Percentiles rank a stretch among this genome's conserved stretches.
These are phyloP conservation scores for Papilio dardanus DNA, from an alignment of 1,140 invertebrate species.

Conservation along the genomic window DNA sequence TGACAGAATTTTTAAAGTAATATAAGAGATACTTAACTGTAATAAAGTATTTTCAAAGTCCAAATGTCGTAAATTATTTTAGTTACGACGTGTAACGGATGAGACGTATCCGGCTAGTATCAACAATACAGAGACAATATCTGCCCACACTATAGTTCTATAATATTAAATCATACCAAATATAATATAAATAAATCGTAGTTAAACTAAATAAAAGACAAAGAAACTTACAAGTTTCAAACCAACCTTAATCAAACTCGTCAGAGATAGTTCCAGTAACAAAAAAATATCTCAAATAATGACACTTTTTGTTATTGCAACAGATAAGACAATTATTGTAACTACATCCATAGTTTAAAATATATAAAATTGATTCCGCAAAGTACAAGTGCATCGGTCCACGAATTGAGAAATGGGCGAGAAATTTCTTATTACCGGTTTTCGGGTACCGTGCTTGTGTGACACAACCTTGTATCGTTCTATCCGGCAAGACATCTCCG, in stretches of 20 bases:
- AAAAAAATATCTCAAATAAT: too few species aligned
- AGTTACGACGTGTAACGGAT: background rate
- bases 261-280: too few species aligned
- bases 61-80: background rate
- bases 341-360: background rate
- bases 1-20: too few species aligned
- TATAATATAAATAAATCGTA: background rate
- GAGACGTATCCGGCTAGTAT: background rate
- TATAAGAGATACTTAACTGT: too few species aligned
- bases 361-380: background rate
- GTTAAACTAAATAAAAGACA: too few species aligned
- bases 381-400: background rate
- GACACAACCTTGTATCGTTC: slow-evolving; percentile 21
- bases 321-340: background rate
- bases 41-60: too few species aligned
- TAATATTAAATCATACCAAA: background rate
- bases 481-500: slow-evolving; percentile 19
- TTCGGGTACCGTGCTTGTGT: slow-evolving; percentile 2
- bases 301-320: background rate
- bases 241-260: too few species aligned
- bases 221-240: too few species aligned
- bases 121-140: background rate
- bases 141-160: background rate
- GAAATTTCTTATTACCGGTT: slow-evolving; percentile 33
- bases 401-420: slow-evolving; percentile 27